phyloP scores from a whole-genome alignment of 1,140 invertebrate species.

The Drosophila tropicalis region DNA sequence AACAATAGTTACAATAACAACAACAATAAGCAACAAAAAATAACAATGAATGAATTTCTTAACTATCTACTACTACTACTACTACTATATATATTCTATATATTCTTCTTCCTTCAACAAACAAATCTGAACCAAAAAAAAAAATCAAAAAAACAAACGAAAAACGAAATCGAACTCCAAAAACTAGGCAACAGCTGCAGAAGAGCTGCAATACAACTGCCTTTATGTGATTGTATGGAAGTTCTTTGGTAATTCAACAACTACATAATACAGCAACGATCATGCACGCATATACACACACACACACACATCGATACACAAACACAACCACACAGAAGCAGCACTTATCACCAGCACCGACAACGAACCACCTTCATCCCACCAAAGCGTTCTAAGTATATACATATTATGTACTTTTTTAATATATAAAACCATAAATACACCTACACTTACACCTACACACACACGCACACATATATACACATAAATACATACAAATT shows the following conservation, averaged over 20 bases:
- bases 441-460: slow-evolving; percentile 29
- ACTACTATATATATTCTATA: slow-evolving; percentile 30
- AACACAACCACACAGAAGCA: slow-evolving; percentile 12
- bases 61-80: slow-evolving; percentile 26
- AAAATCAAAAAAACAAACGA: slow-evolving; percentile 27
- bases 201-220: slow-evolving; percentile 82
- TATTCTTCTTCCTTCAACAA: slow-evolving; percentile 41
- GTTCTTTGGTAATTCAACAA: slow-evolving; percentile 81
- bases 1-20: slow-evolving; percentile 7
- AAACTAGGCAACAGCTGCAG: slow-evolving; percentile 78
- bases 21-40: slow-evolving; percentile 17
- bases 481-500: background rate
- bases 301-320: slow-evolving; percentile 10
- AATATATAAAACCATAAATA: background rate
- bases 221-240: slow-evolving; percentile 83
- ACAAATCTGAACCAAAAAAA: slow-evolving; percentile 27
- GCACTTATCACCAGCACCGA: slow-evolving; percentile 6
- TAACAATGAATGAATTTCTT: slow-evolving; percentile 19
- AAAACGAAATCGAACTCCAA: slow-evolving; percentile 49
- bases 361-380: background rate
- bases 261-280: slow-evolving; percentile 53
- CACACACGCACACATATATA: slow-evolving; percentile 21
- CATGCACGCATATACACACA: slow-evolving; percentile 10
- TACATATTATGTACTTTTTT: slow-evolving; percentile 8
- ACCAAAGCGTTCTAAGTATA: background rate